Evolutionary conservation across 2,113 vertebrate genomes (phyloP).

Genomic region (Oxygymnocypris stewartii): DNA sequence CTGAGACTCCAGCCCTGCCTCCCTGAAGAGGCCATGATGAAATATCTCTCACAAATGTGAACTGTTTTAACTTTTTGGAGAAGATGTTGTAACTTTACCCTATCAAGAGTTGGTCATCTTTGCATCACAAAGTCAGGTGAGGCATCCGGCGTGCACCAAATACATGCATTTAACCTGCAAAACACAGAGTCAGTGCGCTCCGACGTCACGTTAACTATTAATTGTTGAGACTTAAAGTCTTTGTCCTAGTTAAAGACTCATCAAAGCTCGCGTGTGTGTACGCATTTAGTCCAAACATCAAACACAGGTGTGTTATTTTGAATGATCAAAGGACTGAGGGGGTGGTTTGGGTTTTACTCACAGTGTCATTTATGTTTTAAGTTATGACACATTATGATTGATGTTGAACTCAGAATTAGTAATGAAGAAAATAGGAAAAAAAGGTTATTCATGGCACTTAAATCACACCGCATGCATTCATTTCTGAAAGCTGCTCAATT

Average conservation of each 20-base stretch:
- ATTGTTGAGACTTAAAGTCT: background rate
- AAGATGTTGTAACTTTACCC: slow-evolving; percentile 42
- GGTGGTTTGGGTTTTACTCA: slow-evolving; percentile 48
- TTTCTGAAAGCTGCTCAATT: background rate
- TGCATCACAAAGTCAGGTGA: slow-evolving; percentile 1
- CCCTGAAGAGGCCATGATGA: slow-evolving; percentile 53
- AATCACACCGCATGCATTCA: background rate
- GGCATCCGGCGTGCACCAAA: background rate
- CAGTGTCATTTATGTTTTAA: slow-evolving; percentile 50
- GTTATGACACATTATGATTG: slow-evolving; percentile 36
- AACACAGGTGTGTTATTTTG: slow-evolving; percentile 36
- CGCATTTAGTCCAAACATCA: slow-evolving; percentile 7
- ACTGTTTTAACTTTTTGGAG: slow-evolving; percentile 53
- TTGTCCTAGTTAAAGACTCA: slow-evolving; percentile 18
- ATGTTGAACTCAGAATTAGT: slow-evolving; percentile 21
- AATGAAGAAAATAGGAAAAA: slow-evolving; percentile 9
- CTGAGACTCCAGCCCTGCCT: slow-evolving; percentile 50
- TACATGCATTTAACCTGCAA: background rate
- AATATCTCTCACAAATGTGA: slow-evolving; percentile 52
- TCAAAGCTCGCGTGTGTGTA: slow-evolving; percentile 22
- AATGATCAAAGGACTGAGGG: slow-evolving; percentile 48
- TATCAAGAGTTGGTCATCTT: slow-evolving; percentile 38
- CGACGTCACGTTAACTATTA: background rate
- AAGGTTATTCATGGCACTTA: background rate
- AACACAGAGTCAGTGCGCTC: too few relatives aligned